phyloP scores from a whole-genome alignment of 2,888 invertebrate genomes.

The Hipparchia sbordonii region DNA sequence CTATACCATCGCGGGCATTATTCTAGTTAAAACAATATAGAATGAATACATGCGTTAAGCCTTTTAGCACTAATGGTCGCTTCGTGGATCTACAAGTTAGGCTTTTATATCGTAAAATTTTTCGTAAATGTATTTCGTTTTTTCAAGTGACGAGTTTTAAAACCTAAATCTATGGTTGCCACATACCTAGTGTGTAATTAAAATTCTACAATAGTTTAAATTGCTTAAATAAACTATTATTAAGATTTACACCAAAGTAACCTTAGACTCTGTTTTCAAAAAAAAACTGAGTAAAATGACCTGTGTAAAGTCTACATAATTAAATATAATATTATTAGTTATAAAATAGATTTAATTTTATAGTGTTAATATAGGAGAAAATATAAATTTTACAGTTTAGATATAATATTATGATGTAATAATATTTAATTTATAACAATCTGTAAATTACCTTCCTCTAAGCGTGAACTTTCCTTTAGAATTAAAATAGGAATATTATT shows the following conservation, averaged over 20 bases:
- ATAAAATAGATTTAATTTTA: slow-evolving; percentile 51
- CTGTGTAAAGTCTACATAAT: slow-evolving; percentile 40
- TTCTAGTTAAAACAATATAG: no score
- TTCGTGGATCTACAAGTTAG: not conserved
- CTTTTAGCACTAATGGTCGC: no score
- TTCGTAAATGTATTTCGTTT: not conserved
- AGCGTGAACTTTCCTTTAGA: slow-evolving; percentile 41
- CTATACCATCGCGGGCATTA: no score
- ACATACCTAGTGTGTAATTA: no score
- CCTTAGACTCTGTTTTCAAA: no score
- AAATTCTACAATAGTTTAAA: no score
- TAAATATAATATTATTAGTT: slow-evolving; percentile 45
- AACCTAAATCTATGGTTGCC: not conserved
- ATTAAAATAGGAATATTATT: slow-evolving; percentile 17
- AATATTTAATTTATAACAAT: slow-evolving; percentile 58
- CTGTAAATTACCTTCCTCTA: slow-evolving; percentile 51
- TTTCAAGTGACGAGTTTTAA: not conserved
- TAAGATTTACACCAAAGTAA: no score
- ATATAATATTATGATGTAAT: slow-evolving; percentile 66
- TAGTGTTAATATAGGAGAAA: slow-evolving; percentile 53
- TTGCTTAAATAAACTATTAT: no score
- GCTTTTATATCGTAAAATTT: not conserved
- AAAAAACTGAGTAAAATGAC: slow-evolving; percentile 13
- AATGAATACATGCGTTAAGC: no score
- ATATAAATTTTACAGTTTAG: slow-evolving; percentile 69